phyloP scores from a whole-genome alignment of 2,888 invertebrate species.

The Amblyjoppa fuscipennis region DNA sequence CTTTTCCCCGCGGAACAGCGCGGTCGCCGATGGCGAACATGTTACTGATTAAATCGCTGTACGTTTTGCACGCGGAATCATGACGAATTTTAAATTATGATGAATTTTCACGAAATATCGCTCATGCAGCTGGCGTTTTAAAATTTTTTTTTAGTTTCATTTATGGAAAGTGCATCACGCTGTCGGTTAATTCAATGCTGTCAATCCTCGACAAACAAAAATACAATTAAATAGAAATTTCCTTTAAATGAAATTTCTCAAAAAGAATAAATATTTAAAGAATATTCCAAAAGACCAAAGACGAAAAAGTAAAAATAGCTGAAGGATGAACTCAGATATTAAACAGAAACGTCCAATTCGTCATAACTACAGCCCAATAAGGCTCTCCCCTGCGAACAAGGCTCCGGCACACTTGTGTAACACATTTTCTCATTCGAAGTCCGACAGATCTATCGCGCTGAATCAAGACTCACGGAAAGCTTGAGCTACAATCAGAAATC shows the following conservation, averaged over 20 bases:
- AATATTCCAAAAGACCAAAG: too few species aligned
- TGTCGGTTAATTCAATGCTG: neutral
- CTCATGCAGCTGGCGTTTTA: neutral
- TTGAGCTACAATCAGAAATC: neutral
- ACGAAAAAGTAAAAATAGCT: too few species aligned
- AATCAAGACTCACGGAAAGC: neutral
- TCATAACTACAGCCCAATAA: too few species aligned
- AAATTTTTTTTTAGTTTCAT: neutral
- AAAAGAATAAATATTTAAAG: too few species aligned
- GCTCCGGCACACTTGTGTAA: too few species aligned
- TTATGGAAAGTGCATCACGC: neutral
- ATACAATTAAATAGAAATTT: too few species aligned
- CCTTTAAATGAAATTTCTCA: too few species aligned
- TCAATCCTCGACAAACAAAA: neutral
- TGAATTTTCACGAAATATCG: conserved; percentile 7
- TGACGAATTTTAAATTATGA: conserved; percentile 37
- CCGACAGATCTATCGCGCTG: too few species aligned
- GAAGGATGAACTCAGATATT: too few species aligned
- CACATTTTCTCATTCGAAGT: too few species aligned
- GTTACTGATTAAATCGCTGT: conserved; percentile 59
- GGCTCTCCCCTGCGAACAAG: too few species aligned
- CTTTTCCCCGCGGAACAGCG: conserved; percentile 61
- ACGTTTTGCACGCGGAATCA: conserved; percentile 33
- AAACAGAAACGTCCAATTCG: too few species aligned
- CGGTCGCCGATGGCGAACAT: conserved; percentile 50